phyloP scores from a whole-genome alignment of 2,797 vertebrate genomes.

The Cichlasoma orientale region DNA sequence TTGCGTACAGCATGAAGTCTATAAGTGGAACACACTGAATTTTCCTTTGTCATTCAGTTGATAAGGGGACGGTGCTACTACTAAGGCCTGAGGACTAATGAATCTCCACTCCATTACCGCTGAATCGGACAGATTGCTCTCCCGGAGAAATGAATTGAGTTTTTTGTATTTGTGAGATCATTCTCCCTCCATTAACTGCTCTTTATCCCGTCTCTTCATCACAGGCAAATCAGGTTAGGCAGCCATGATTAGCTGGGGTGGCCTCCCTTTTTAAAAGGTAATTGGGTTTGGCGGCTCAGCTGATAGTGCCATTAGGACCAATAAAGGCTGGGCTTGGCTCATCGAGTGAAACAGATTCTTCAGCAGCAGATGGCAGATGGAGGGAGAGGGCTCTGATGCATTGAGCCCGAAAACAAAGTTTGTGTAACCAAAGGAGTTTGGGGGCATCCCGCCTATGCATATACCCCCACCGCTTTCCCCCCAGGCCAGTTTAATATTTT shows the following conservation, averaged over 20 bases:
- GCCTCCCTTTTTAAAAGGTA: constrained; percentile 89
- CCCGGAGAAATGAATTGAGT: constrained; percentile 90
- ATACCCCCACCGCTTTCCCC: not conserved
- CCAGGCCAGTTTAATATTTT: constrained; percentile 22
- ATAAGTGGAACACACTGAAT: constrained; percentile 48
- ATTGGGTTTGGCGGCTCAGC: constrained; percentile 89
- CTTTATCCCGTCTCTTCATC: constrained; percentile 90
- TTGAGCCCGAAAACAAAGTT: constrained; percentile 84
- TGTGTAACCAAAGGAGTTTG: constrained; percentile 84
- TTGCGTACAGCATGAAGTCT: constrained; percentile 35
- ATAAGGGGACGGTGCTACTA: constrained; percentile 80
- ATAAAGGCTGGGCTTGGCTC: constrained; percentile 87
- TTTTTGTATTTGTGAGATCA: constrained; percentile 92
- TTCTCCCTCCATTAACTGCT: constrained; percentile 91
- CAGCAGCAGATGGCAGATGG: constrained; percentile 84
- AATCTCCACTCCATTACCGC: constrained; percentile 90
- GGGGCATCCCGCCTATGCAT: constrained; percentile 54
- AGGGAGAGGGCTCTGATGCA: constrained; percentile 80
- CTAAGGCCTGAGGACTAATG: constrained; percentile 85
- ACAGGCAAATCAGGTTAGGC: constrained; percentile 88
- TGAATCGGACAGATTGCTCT: constrained; percentile 90
- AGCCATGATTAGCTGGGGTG: constrained; percentile 88
- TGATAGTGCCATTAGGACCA: constrained; percentile 89
- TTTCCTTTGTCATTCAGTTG: constrained; percentile 81
- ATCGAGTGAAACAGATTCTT: constrained; percentile 88